These are phyloP conservation scores for Acipenser transmontanus DNA, from an alignment of 2,797 vertebrate genomes.

Conservation along the genomic window DNA sequence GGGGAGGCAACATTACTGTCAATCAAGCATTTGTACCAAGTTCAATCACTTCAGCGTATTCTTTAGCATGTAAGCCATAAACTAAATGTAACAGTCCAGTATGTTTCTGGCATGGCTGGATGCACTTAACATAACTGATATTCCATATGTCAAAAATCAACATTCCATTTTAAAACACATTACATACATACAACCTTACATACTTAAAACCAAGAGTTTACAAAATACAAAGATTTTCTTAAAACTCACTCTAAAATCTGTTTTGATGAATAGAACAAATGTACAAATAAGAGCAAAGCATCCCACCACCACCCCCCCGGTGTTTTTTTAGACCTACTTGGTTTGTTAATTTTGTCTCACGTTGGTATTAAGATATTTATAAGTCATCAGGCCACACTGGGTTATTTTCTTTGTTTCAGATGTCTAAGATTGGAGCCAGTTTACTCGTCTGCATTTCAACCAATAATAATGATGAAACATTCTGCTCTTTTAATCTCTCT, in stretches of 20 bases:
- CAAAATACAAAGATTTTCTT: too few relatives aligned
- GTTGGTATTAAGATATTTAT: too few relatives aligned
- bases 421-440: too few relatives aligned
- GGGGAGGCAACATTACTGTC: neutral
- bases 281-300: too few relatives aligned
- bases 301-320: too few relatives aligned
- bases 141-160: neutral
- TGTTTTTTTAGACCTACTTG: too few relatives aligned
- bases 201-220: neutral
- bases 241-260: too few relatives aligned
- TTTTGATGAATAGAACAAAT: too few relatives aligned
- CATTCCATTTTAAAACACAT: neutral
- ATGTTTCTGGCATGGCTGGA: neutral
- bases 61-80: neutral
- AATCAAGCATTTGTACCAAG: neutral
- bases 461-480: neutral
- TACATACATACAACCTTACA: neutral
- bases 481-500: neutral
- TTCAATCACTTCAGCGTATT: neutral
- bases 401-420: too few relatives aligned
- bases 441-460: neutral
- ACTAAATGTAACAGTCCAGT: neutral
- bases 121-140: neutral
- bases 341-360: too few relatives aligned
- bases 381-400: too few relatives aligned